Conservation (phyloP, 1,140 invertebrate genomes). For the Ctenoplectra terminalis region DNA sequence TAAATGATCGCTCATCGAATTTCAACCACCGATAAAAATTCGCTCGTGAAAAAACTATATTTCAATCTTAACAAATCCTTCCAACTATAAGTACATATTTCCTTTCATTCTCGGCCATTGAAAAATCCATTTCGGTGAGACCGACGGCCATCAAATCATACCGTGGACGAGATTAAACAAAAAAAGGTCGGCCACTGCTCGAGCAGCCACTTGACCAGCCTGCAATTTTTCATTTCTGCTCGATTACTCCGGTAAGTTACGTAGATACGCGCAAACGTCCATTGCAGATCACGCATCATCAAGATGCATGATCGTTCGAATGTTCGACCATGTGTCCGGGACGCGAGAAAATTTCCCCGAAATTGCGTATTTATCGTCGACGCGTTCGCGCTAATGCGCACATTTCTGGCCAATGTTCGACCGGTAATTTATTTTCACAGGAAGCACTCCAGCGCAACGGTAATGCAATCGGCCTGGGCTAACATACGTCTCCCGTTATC, state of each 20-base stretch:
- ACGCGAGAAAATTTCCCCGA: slow-evolving; percentile 20
- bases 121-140: not conserved
- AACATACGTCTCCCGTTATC: not conserved
- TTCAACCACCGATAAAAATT: not conserved
- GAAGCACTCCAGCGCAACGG: not conserved
- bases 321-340: not conserved
- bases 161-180: not conserved
- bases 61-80: not conserved
- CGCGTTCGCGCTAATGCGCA: not conserved
- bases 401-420: not conserved
- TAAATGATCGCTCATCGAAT: too few relatives aligned
- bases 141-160: not conserved
- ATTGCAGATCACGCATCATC: slow-evolving; percentile 3
- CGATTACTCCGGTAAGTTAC: slow-evolving; percentile 10
- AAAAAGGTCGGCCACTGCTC: not conserved
- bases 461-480: not conserved
- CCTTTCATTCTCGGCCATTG: not conserved
- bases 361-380: slow-evolving; percentile 27
- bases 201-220: not conserved
- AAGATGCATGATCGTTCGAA: not conserved
- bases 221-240: slow-evolving; percentile 34
- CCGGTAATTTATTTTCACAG: slow-evolving; percentile 30
- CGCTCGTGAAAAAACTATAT: not conserved
- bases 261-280: not conserved
- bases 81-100: not conserved